phyloP scores from a whole-genome alignment of 1,140 invertebrate species.

The Parasteatoda tepidariorum region DNA sequence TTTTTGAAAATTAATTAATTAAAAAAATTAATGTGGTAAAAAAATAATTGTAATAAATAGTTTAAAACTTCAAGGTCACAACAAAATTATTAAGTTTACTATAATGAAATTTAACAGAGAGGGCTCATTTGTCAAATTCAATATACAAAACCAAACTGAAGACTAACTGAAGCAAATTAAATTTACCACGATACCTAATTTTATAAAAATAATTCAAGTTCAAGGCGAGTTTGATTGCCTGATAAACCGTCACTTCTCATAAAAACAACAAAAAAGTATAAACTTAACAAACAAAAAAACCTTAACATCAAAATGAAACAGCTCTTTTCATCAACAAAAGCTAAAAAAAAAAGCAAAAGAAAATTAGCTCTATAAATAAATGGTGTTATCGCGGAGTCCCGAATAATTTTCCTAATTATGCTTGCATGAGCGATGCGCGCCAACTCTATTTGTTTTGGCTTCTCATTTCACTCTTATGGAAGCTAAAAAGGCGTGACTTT shows the following conservation, averaged over 20 bases:
- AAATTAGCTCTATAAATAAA: slow-evolving; percentile 53
- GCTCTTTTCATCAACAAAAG: background rate
- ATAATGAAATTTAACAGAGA: too few species aligned
- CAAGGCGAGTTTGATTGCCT: slow-evolving; percentile 13
- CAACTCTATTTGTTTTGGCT: slow-evolving; percentile 51
- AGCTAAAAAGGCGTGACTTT: slow-evolving; percentile 10
- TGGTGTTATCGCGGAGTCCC: slow-evolving; percentile 38
- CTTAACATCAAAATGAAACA: too few species aligned
- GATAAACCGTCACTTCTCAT: background rate
- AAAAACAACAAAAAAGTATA: background rate
- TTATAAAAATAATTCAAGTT: slow-evolving; percentile 36
- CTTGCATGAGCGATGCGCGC: slow-evolving; percentile 52
- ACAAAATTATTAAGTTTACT: too few species aligned
- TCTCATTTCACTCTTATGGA: background rate
- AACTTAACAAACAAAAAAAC: background rate
- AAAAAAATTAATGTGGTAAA: too few species aligned
- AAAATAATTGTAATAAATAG: too few species aligned
- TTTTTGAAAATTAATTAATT: too few species aligned
- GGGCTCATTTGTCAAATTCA: too few species aligned
- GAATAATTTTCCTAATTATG: slow-evolving; percentile 60
- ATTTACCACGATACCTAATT: slow-evolving; percentile 4
- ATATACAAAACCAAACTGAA: too few species aligned
- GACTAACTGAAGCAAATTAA: too few species aligned
- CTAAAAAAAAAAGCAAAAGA: background rate
- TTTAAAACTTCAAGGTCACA: too few species aligned